Evolutionary conservation across 2,113 vertebrate genomes (phyloP), one percentile per base, ranked within the genome.

Genomic region (Nycticorax nycticorax): DNA sequence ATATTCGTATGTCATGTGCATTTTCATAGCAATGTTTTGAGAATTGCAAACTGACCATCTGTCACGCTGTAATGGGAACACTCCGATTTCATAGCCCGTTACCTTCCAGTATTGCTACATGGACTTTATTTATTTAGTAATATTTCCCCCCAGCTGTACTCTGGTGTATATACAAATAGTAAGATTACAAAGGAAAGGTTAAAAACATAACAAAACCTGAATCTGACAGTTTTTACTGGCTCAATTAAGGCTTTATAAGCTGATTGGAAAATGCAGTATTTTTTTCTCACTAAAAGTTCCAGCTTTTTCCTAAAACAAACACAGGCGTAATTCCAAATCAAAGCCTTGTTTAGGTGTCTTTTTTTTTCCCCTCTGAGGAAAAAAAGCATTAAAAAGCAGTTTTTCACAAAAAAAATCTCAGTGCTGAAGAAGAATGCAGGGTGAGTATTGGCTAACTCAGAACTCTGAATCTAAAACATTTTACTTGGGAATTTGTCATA

Each of bases 31-130:
- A 84, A 67, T 50, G 57, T 66, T 91, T 66, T 5, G 69, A 91
- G 83, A 75, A 80, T 80, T 85, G 45, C 13, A 2, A 60, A 55
- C 74, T 91, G 91, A 88, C 88, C 88, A 88, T 95, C 88, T 95
- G 87, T 93, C 94, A 85, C 11, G 62, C 52, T 75, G 56, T 60
- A 91, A 84, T 19, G 63, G 84, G 79, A 85, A 41, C 8, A 35
- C 77, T 88, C 79, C 2, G 5, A 69, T 91, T 95, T 93, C 84
- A 91, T 60, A 95, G 83, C 67, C 88, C 5, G 56, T 93, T 93
- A 88, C 88, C 78, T 88, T 93, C 72, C 68, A 71, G 12, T 76
- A 75, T 35, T 90, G 86, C 86, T 89, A 71, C 35, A 56, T 14
- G 33, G 73, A 20, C 62, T 84, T 80, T 72, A 95, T 88, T 93